These are phyloP conservation scores for Heliconius hewitsoni DNA, from an alignment of 1,140 invertebrate species.

Conservation along the genomic window DNA sequence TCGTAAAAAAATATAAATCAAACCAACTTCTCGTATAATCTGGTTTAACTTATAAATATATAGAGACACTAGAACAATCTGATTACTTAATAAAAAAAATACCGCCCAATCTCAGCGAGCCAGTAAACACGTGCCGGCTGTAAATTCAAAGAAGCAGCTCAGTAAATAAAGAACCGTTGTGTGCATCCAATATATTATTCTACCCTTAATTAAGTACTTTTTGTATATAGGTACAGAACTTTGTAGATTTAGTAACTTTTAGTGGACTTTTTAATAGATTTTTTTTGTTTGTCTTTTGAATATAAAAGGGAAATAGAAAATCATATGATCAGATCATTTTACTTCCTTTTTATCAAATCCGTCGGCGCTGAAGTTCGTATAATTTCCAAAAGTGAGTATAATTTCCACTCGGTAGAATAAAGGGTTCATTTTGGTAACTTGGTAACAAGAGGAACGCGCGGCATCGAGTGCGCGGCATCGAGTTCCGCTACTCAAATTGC, in stretches of 20 bases:
- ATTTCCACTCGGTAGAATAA: no score
- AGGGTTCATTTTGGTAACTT: no score
- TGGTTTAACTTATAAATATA: not conserved
- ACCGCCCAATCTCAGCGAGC: slow-evolving; percentile 21
- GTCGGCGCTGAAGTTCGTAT: no score
- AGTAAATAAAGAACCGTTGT: slow-evolving; percentile 33
- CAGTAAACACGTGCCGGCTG: slow-evolving; percentile 25
- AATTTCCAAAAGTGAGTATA: no score
- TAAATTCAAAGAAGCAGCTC: slow-evolving; percentile 33
- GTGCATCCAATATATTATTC: slow-evolving; percentile 26
- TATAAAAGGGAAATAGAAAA: not conserved
- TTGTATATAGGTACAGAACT: not conserved
- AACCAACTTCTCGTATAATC: no score
- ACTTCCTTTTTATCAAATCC: no score
- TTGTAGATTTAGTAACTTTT: not conserved
- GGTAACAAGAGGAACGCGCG: no score
- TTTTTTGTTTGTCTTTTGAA: not conserved
- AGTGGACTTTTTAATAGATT: not conserved
- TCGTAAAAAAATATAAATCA: no score
- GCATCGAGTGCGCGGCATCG: no score
- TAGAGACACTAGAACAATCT: slow-evolving; percentile 15
- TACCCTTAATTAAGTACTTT: slow-evolving; percentile 9
- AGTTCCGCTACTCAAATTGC: no score
- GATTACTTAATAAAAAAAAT: slow-evolving; percentile 28
- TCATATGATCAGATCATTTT: not conserved